These are phyloP conservation scores for Pleuronectes platessa DNA, from an alignment of 2,113 vertebrate species.

Conservation along the genomic window DNA sequence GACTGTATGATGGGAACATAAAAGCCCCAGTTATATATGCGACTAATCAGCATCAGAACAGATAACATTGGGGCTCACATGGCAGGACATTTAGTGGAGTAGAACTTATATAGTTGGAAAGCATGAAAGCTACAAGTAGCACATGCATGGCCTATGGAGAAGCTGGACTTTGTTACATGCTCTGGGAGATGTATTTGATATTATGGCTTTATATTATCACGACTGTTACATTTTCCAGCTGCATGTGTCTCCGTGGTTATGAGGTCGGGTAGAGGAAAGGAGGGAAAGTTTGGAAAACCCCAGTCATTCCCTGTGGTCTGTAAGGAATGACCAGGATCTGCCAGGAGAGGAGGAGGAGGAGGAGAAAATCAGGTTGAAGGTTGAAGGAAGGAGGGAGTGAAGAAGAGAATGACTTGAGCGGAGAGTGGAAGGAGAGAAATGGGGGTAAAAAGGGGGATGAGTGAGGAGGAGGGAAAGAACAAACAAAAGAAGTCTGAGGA, in stretches of 20 bases:
- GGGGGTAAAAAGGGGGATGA: conserved; percentile 5
- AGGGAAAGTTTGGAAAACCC: conserved; percentile 69
- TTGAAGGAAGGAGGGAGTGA: conserved; percentile 5
- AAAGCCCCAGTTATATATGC: conserved; percentile 5
- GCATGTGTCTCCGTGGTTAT: conserved; percentile 15
- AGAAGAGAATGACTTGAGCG: conserved; percentile 13
- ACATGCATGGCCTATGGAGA: background rate
- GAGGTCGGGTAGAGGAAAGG: conserved; percentile 4
- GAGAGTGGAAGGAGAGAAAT: conserved; percentile 3
- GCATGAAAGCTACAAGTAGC: background rate
- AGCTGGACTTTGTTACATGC: background rate
- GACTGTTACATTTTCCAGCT: conserved; percentile 38
- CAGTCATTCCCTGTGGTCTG: conserved; percentile 60
- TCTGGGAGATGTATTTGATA: background rate
- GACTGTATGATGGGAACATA: background rate
- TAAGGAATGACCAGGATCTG: conserved; percentile 72
- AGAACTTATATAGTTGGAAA: background rate
- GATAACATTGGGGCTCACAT: background rate
- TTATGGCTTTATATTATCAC: conserved; percentile 19
- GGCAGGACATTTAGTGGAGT: background rate
- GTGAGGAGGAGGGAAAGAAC: conserved; percentile 2
- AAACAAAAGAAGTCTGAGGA: conserved; percentile 38
- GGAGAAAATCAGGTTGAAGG: conserved; percentile 49
- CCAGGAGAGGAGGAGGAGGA: conserved; percentile 64
- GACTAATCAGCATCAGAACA: conserved; percentile 8